Conservation (phyloP, 2,797 vertebrate genomes). For the Arnoldichthys spilopterus region DNA sequence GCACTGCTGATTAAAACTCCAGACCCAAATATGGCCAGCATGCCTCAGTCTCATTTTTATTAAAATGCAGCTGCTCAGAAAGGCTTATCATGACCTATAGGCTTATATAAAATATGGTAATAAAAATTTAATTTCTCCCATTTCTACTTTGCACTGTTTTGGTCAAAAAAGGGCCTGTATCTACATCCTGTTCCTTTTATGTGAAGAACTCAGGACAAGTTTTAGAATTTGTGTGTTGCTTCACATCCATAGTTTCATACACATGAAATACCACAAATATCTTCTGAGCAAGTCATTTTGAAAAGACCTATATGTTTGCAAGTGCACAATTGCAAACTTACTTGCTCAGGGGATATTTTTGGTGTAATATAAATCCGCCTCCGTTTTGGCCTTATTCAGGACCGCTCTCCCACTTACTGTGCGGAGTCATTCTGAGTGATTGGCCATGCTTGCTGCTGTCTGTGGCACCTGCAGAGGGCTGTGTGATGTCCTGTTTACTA, state of each 20-base stretch:
- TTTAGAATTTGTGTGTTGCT: too few species aligned
- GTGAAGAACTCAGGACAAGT: too few species aligned
- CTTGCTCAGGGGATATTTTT: neutral
- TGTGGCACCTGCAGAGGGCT: constrained; percentile 21
- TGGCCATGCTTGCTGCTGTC: neutral
- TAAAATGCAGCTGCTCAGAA: neutral
- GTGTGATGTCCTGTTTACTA: constrained; percentile 38
- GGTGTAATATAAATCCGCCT: neutral
- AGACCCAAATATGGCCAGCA: too few species aligned
- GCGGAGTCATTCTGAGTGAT: neutral
- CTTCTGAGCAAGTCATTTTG: too few species aligned
- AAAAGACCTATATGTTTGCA: too few species aligned
- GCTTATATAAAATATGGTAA: neutral
- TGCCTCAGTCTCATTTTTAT: too few species aligned
- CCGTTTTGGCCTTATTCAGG: neutral
- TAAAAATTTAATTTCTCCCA: neutral
- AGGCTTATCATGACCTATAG: neutral
- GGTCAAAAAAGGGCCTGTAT: neutral
- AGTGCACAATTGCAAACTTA: neutral
- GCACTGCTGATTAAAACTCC: too few species aligned
- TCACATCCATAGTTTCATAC: too few species aligned
- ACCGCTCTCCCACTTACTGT: neutral
- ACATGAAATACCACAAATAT: too few species aligned
- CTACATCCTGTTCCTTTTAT: neutral
- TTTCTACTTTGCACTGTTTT: neutral